Evolutionary conservation across 2,888 invertebrate genomes (phyloP), one percentile per base, ranked within the genome.

Genomic region (Oligia latruncula): DNA sequence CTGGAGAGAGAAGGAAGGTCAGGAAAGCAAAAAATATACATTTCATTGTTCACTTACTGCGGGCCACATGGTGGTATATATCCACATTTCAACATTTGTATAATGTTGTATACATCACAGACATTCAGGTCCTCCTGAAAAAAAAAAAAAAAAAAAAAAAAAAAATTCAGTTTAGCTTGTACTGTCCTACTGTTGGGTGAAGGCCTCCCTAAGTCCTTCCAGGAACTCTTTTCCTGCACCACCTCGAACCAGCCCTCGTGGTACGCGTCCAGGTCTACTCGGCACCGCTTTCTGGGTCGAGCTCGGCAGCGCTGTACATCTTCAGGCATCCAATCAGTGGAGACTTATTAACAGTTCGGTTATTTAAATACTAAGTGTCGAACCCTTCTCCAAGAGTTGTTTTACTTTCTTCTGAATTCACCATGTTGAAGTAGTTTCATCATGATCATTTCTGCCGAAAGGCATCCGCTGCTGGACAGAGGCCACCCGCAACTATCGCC

Each of bases 121-220:
- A 92, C 90, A n/a, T 87, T 93, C 1, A 96, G 81, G 65, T 96
- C 96, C 86, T 96, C 96, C 96, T 96, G 85, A 67, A 91, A 91
- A 62, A 64, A 77, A 8, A 67, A 62, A 17, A 15, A 46, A 11
- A 3, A 46, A 11, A 11, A 5, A 15, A 29, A 58, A 23, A 23
- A 35, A n/a, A n/a, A n/a, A n/a, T n/a, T 58, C 11, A 58, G 58
- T 55, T 55, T 55, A 23, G 23, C 55, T 3, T 55, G 55, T n/a
- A 58, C n/a, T 58, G 11, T 58, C 9, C 11, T 4, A 58, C 58
- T 58, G 23, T 23, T 58, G 23, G 55, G 3, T 9, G 9, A 2
- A 3, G 3, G 55, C 55, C 9, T 23, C 4, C 4, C 52, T 2
- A 52, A 52, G 6, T 20, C 20, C 55, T 55, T 20, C n/a, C 11